These are phyloP conservation scores for Sardina pilchardus DNA, from an alignment of 2,113 vertebrate genomes.

Conservation along the genomic window DNA sequence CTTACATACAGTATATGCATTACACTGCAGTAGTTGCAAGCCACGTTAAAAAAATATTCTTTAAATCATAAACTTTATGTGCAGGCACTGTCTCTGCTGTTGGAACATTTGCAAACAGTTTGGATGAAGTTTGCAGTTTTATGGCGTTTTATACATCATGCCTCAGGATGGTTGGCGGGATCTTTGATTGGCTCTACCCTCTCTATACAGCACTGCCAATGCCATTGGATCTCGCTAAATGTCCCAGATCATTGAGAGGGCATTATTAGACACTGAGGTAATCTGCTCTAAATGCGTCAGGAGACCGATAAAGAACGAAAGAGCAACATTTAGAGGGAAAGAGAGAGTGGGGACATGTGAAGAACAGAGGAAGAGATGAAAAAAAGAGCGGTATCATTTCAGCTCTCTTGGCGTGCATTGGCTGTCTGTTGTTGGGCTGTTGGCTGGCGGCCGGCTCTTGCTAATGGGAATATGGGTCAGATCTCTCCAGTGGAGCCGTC, in stretches of 20 bases:
- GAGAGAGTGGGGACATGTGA: not conserved
- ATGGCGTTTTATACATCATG: not conserved
- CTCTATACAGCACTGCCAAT: not conserved
- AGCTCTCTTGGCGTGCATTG: not conserved
- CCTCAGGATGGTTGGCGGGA: no score
- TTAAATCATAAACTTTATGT: not conserved
- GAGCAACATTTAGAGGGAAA: not conserved
- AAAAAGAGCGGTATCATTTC: slow-evolving; percentile 13
- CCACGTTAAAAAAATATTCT: not conserved
- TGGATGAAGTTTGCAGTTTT: not conserved
- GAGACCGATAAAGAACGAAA: not conserved
- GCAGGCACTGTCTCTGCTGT: not conserved
- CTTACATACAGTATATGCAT: no score
- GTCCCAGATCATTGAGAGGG: not conserved
- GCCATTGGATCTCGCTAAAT: not conserved
- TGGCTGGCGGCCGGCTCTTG: not conserved
- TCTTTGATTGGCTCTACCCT: not conserved
- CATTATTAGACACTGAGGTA: slow-evolving; percentile 4
- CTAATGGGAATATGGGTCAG: slow-evolving; percentile 2
- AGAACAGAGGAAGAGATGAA: not conserved
- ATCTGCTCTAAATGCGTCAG: not conserved
- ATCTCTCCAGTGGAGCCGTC: not conserved
- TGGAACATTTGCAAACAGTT: not conserved
- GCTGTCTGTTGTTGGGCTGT: not conserved
- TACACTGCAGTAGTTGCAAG: no score